Percentiles rank a stretch among this genome's conserved stretches.
These are phyloP conservation scores for Capra hircus DNA, from an alignment of 2,113 vertebrate genomes.

Conservation along the genomic window DNA sequence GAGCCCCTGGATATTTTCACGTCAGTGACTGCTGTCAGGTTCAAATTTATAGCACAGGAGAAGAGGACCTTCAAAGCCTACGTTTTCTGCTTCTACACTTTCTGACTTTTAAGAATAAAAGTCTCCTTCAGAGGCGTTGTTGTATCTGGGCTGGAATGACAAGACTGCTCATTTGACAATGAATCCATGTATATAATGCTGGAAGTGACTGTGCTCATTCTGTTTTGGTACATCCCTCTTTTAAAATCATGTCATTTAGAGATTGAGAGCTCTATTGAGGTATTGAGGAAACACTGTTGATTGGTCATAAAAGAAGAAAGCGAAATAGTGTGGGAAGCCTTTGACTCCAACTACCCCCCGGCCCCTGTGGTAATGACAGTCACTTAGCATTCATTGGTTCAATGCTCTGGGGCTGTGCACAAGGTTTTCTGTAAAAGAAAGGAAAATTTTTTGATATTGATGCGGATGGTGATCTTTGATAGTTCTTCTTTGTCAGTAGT, in stretches of 20 bases:
- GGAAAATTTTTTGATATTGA: neutral
- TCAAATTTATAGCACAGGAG: neutral
- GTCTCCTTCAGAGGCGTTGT: neutral
- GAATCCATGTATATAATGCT: neutral
- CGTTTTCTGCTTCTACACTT: neutral
- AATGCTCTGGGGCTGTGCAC: neutral
- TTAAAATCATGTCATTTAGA: neutral
- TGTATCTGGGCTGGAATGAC: neutral
- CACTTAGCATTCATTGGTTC: neutral
- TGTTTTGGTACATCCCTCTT: neutral
- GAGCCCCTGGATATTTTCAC: neutral
- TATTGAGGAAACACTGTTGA: neutral
- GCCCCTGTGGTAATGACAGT: neutral
- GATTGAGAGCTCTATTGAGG: neutral
- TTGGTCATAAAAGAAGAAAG: neutral
- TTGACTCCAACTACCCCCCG: neutral
- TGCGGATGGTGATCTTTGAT: neutral
- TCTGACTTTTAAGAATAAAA: neutral
- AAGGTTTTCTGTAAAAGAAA: neutral
- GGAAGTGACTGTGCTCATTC: neutral
- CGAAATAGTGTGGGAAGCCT: neutral
- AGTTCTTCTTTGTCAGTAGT: neutral
- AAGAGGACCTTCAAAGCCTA: neutral
- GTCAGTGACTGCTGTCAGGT: neutral
- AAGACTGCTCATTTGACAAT: neutral